Percentiles rank a stretch among this genome's conserved stretches.
Evolutionary conservation across 2,113 vertebrate genomes (phyloP).

Genomic region (Podilymbus podiceps): DNA sequence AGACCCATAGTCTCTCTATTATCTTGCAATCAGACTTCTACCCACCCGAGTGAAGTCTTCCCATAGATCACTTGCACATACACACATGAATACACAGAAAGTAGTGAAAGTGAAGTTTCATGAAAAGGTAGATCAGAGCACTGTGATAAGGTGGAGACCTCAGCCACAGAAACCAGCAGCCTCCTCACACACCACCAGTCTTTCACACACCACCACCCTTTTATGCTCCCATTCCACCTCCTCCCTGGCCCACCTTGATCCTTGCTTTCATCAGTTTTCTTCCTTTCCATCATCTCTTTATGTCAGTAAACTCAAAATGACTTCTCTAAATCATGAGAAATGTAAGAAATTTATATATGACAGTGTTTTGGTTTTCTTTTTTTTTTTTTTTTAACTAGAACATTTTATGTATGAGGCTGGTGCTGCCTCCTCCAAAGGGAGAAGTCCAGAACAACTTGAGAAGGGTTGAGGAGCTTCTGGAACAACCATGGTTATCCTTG

Average conservation of each 20-base stretch:
- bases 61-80: background rate
- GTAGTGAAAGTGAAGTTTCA: background rate
- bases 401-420: background rate
- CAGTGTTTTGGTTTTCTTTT: background rate
- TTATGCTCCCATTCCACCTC: background rate
- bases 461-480: background rate
- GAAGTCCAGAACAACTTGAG: background rate
- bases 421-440: background rate
- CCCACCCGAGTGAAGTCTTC: background rate
- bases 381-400: background rate
- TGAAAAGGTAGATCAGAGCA: background rate
- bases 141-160: background rate
- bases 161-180: background rate
- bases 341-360: background rate
- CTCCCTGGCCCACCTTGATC: no score
- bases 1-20: background rate
- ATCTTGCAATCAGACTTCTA: background rate
- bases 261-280: background rate
- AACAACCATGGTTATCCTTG: background rate
- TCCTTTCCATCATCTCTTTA: background rate
- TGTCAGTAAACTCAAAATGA: no score
- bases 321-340: background rate
- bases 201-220: background rate
- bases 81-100: background rate
- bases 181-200: background rate